These are phyloP conservation scores for Ectemnius cavifrons DNA, from an alignment of 2,888 invertebrate genomes.

Conservation along the genomic window DNA sequence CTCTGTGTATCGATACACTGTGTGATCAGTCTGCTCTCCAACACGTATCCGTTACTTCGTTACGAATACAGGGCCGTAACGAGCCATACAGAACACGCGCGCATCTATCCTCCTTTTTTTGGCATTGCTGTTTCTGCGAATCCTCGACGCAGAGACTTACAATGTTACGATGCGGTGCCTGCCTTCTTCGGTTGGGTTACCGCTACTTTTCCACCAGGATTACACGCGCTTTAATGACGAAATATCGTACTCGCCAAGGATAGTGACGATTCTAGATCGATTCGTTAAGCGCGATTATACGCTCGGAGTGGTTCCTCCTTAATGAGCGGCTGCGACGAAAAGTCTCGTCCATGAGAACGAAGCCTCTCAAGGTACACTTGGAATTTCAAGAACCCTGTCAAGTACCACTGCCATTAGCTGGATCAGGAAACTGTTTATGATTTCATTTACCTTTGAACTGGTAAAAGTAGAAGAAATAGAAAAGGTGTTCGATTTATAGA, in stretches of 20 bases:
- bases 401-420: conserved; percentile 49
- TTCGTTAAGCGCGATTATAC: conserved; percentile 10
- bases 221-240: conserved; percentile 10
- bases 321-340: conserved; percentile 14
- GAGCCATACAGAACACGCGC: conserved; percentile 31
- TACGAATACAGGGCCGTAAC: conserved; percentile 53
- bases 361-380: conserved; percentile 30
- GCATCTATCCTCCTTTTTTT: conserved; percentile 22
- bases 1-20: conserved; percentile 2
- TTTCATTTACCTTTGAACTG: conserved; percentile 50
- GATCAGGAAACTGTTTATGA: conserved; percentile 34
- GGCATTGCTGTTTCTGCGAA: conserved; percentile 14
- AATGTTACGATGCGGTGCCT: neutral
- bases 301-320: conserved; percentile 17
- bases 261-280: conserved; percentile 8
- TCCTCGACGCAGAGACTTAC: neutral
- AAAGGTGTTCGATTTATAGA: neutral
- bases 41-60: conserved; percentile 61
- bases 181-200: neutral
- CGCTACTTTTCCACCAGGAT: neutral
- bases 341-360: conserved; percentile 4
- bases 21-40: conserved; percentile 41
- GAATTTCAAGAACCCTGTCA: conserved; percentile 59
- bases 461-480: conserved; percentile 2
- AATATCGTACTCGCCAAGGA: neutral